These are phyloP conservation scores for Drosophila lini DNA, from an alignment of 1,140 invertebrate genomes.

Conservation along the genomic window DNA sequence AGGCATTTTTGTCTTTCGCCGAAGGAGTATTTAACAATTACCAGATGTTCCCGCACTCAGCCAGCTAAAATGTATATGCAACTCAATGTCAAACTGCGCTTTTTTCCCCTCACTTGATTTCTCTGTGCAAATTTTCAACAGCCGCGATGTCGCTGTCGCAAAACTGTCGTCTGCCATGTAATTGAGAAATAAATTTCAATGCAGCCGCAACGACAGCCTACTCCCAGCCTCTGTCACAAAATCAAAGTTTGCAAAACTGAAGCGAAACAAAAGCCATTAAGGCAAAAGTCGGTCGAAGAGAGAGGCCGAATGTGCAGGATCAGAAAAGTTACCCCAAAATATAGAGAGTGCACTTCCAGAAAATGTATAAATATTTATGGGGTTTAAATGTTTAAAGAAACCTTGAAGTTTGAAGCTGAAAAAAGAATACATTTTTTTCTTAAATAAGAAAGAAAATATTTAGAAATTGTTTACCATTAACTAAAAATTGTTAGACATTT, in stretches of 20 bases:
- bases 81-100: constrained; percentile 55
- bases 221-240: constrained; percentile 24
- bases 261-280: constrained; percentile 51
- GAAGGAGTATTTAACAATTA: constrained; percentile 71
- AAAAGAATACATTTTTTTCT: neutral
- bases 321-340: constrained; percentile 3
- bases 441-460: too few species aligned
- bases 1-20: constrained; percentile 68
- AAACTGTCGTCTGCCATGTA: constrained; percentile 74
- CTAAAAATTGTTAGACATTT: too few species aligned
- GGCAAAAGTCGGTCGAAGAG: constrained; percentile 17
- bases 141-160: constrained; percentile 34
- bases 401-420: neutral
- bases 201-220: constrained; percentile 19
- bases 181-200: constrained; percentile 75
- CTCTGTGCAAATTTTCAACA: constrained; percentile 28
- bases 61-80: constrained; percentile 47
- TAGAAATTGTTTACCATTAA: too few species aligned
- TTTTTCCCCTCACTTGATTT: constrained; percentile 1
- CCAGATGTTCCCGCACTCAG: constrained; percentile 66
- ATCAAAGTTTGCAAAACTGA: constrained; percentile 50
- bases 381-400: neutral
- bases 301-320: constrained; percentile 15
- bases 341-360: neutral
- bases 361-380: neutral